Percentiles rank a stretch among this genome's conserved stretches.
Conservation (phyloP, 2,888 invertebrate genomes). For the Philhelius pedissequus region DNA sequence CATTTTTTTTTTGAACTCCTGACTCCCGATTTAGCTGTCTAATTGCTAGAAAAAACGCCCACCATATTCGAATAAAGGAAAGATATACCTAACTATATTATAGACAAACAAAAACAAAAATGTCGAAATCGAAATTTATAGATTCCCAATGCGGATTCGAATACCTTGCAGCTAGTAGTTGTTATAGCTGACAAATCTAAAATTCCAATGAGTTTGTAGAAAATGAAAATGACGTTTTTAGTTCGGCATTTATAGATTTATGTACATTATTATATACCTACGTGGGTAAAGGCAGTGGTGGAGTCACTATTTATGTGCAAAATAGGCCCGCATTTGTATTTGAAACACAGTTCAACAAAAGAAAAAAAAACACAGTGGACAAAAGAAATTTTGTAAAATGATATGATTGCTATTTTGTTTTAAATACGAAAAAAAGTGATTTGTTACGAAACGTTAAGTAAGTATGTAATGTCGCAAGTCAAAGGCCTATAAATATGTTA, state of each 20-base stretch:
- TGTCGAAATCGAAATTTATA: slow-evolving; percentile 64
- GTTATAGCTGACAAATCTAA: slow-evolving; percentile 51
- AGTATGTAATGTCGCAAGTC: no score
- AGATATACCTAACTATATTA: background rate
- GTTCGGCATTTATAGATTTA: slow-evolving; percentile 46
- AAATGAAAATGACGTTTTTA: slow-evolving; percentile 62
- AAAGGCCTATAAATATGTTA: no score
- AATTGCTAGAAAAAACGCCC: slow-evolving; percentile 67
- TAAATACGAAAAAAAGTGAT: no score
- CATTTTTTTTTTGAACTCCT: slow-evolving; percentile 38
- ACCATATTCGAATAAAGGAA: slow-evolving; percentile 21
- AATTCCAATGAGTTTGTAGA: slow-evolving; percentile 64
- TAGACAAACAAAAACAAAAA: slow-evolving; percentile 27
- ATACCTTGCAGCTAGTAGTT: background rate
- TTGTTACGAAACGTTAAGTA: no score
- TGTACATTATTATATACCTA: background rate
- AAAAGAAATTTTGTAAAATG: no score
- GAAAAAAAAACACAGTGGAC: no score
- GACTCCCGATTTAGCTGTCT: slow-evolving; percentile 64
- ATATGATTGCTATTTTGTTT: no score
- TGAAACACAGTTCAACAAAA: no score
- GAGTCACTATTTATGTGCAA: background rate
- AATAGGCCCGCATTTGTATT: background rate
- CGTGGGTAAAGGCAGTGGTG: background rate
- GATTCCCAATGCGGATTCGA: slow-evolving; percentile 61